Evolutionary conservation across 1,140 invertebrate species (phyloP).

Genomic region (Wasmannia auropunctata): DNA sequence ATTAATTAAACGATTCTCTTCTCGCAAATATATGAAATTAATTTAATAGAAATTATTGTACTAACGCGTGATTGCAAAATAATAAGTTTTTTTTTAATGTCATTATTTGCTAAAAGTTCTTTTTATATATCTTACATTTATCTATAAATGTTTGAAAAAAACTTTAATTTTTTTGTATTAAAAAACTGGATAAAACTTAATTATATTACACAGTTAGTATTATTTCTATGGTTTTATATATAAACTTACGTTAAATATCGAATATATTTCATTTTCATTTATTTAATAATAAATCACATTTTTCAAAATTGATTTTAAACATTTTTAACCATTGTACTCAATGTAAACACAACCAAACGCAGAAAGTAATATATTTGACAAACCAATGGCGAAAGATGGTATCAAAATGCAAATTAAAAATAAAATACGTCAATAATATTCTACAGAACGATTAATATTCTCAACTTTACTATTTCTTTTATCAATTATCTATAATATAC

Average conservation of each 20-base stretch:
- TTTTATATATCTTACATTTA: background rate
- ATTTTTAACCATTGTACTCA: background rate
- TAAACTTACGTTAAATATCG: background rate
- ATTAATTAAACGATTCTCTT: background rate
- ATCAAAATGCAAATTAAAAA: background rate
- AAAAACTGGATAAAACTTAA: too few relatives aligned
- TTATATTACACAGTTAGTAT: background rate
- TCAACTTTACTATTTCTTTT: background rate
- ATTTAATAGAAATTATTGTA: constrained; percentile 15
- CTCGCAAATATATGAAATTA: background rate
- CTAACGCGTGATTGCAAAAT: background rate
- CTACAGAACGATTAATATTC: background rate
- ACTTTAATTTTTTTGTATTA: background rate
- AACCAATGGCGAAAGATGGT: background rate
- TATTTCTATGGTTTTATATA: background rate
- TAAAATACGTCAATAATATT: background rate
- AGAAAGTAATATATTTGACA: background rate
- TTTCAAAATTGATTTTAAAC: background rate
- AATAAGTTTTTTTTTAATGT: background rate
- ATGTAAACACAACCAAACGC: background rate
- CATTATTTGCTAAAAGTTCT: background rate
- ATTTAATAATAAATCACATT: background rate
- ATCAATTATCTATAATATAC: background rate
- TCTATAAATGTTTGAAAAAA: background rate
- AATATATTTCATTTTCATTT: background rate